Conservation (phyloP, 2,888 invertebrate genomes). For the Aleiodes alternator region DNA sequence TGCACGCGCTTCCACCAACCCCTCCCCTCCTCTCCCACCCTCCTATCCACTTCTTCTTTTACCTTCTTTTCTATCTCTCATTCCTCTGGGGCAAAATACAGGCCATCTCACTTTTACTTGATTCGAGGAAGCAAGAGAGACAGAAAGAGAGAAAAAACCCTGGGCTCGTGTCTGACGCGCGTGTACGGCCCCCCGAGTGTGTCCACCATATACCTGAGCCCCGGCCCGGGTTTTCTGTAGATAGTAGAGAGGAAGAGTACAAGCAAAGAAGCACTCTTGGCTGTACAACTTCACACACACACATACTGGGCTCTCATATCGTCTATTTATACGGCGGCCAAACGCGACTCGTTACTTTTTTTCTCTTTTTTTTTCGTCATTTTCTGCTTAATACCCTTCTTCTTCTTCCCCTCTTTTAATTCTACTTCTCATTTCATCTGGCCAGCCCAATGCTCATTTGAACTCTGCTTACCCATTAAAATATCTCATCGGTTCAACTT, state of each 20-base stretch:
- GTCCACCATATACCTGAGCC: conserved; percentile 39
- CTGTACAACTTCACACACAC: conserved; percentile 52
- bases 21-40: not conserved
- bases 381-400: conserved; percentile 48
- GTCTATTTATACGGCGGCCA: conserved; percentile 73
- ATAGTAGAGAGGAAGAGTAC: conserved; percentile 36
- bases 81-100: conserved; percentile 17
- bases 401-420: conserved; percentile 50
- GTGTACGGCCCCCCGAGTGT: conserved; percentile 33
- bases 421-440: conserved; percentile 45
- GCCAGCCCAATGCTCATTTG: not conserved
- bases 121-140: conserved; percentile 12
- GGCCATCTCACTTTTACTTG: conserved; percentile 9
- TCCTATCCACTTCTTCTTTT: not conserved
- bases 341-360: conserved; percentile 68
- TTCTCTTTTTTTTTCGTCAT: conserved; percentile 57
- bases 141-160: not conserved
- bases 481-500: not conserved
- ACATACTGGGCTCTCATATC: too few species aligned
- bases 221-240: conserved; percentile 22
- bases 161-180: conserved; percentile 36
- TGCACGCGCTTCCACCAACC: conserved; percentile 5
- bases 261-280: conserved; percentile 47
- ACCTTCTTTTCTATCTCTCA: conserved; percentile 3
- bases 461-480: conserved; percentile 25